Conservation (phyloP, 1,140 invertebrate genomes). For the Ostrea edulis region DNA sequence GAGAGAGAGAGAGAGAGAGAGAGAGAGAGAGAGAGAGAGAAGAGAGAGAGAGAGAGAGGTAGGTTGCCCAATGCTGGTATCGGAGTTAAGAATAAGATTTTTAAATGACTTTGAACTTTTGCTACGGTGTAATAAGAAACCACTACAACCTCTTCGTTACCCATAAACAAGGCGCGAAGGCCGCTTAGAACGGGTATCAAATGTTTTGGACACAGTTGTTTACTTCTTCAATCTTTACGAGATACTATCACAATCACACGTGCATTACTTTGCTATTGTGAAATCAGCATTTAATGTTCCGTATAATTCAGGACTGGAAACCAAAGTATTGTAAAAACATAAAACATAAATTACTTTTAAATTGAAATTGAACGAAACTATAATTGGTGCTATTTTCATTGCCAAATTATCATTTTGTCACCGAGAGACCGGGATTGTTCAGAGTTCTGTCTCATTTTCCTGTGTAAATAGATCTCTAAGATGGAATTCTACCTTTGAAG, state of each 20-base stretch:
- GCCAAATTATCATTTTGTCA: neutral
- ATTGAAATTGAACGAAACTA: neutral
- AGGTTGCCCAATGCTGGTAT: neutral
- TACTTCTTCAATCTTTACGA: neutral
- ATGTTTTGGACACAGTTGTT: neutral
- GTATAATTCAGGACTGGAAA: neutral
- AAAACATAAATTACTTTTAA: neutral
- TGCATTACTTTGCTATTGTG: neutral
- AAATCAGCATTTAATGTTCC: neutral
- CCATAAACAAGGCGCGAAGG: constrained; percentile 4
- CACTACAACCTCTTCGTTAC: neutral
- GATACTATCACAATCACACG: constrained; percentile 7
- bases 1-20: constrained; percentile 34
- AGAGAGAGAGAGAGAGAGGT: neutral
- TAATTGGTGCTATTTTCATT: neutral
- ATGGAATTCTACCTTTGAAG: no score
- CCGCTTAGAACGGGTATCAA: constrained; percentile 13
- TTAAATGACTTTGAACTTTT: constrained; percentile 15
- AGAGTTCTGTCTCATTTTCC: no score
- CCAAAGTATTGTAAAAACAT: neutral
- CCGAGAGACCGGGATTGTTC: no score
- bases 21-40: neutral
- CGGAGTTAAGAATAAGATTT: neutral
- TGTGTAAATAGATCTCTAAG: no score
- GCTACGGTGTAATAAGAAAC: constrained; percentile 11